phyloP scores from a whole-genome alignment of 2,888 invertebrate species.

The Patella pellucida region DNA sequence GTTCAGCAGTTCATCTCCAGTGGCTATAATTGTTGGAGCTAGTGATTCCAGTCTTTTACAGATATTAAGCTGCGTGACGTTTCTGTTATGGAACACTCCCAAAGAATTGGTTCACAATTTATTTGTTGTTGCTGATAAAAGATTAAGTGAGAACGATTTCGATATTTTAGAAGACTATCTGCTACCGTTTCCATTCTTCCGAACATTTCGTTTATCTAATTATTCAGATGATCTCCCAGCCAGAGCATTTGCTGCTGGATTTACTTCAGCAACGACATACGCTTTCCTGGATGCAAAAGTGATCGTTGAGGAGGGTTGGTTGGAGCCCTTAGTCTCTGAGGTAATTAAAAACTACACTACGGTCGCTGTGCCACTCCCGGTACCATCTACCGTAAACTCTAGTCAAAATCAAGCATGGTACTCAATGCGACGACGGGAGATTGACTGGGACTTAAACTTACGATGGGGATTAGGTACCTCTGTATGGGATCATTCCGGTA shows the following conservation, averaged over 20 bases:
- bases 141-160: neutral
- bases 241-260: neutral
- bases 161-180: neutral
- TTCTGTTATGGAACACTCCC: neutral
- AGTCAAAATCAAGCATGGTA: neutral
- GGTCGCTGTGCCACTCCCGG: neutral
- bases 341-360: neutral
- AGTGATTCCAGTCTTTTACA: neutral
- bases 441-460: neutral
- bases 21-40: neutral
- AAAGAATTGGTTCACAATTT: neutral
- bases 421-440: neutral
- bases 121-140: neutral
- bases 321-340: neutral
- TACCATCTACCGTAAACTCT: neutral
- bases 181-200: neutral
- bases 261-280: neutral
- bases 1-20: neutral
- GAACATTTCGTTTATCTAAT: neutral
- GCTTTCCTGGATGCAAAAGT: neutral
- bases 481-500: neutral
- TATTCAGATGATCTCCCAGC: neutral
- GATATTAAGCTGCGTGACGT: neutral
- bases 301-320: neutral
- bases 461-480: neutral